A percentile compares a stretch with the other conserved stretches of the same genome.
phyloP scores from a whole-genome alignment of 2,888 invertebrate species.

The Trichogramma dendrolimi region DNA sequence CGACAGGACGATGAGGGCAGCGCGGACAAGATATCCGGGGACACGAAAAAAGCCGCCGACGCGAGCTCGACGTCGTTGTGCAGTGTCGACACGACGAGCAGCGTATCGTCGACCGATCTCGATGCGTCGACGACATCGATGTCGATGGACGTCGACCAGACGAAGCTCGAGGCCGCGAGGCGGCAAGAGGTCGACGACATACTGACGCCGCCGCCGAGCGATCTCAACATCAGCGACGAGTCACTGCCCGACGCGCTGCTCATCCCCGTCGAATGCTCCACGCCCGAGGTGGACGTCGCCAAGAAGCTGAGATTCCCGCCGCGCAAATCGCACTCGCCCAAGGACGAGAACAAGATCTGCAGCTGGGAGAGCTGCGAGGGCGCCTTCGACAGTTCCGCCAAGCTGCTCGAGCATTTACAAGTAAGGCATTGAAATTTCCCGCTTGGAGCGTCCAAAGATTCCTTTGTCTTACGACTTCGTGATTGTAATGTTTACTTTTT shows the following conservation, averaged over 20 bases:
- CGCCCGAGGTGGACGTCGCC: conserved; percentile 39
- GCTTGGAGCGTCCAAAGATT: neutral
- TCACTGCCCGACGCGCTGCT: conserved; percentile 32
- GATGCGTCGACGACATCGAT: neutral
- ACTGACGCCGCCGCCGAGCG: conserved; percentile 32
- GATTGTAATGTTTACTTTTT: conserved; percentile 29
- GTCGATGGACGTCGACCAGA: conserved; percentile 41
- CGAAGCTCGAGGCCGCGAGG: conserved; percentile 46
- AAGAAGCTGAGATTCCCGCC: conserved; percentile 44
- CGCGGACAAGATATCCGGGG: no score
- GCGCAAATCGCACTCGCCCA: conserved; percentile 33
- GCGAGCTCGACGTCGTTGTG: no score
- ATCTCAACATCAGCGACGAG: neutral
- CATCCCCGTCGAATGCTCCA: conserved; percentile 42
- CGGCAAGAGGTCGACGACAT: conserved; percentile 54
- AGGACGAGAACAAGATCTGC: conserved; percentile 57
- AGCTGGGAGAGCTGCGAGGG: conserved; percentile 79
- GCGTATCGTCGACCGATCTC: neutral
- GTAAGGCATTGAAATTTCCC: conserved; percentile 50
- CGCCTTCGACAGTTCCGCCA: conserved; percentile 74
- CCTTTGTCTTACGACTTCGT: neutral
- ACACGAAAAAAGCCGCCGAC: no score
- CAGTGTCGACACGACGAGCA: no score
- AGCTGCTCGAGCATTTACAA: conserved; percentile 84
- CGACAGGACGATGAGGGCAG: no score